Percentiles rank a stretch among this genome's conserved stretches.
These are phyloP conservation scores for Neosalanx taihuensis DNA, from an alignment of 2,797 vertebrate species.

Conservation along the genomic window DNA sequence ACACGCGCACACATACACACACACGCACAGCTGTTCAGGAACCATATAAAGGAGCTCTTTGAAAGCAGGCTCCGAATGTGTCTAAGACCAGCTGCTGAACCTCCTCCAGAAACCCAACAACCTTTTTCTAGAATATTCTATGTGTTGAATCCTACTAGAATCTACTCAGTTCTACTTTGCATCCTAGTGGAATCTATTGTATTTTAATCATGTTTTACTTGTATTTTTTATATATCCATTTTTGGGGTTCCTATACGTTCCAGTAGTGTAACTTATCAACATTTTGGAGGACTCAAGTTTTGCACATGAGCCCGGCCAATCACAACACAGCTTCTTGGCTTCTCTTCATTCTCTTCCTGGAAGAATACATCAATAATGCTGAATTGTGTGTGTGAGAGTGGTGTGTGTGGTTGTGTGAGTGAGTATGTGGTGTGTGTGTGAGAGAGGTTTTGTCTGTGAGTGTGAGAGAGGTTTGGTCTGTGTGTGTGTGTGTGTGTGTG, in stretches of 20 bases:
- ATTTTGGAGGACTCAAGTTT: conserved; percentile 37
- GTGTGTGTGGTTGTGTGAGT: not conserved
- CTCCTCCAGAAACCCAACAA: not conserved
- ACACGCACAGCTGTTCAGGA: too few species aligned
- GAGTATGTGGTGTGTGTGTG: not conserved
- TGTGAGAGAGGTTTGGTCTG: not conserved
- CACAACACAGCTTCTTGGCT: conserved; percentile 40
- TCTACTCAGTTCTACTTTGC: not conserved
- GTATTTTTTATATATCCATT: not conserved
- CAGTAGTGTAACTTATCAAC: conserved; percentile 28
- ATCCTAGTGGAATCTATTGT: not conserved
- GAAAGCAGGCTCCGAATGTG: not conserved
- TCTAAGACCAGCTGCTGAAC: not conserved
- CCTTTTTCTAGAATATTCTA: not conserved
- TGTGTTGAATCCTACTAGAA: not conserved
- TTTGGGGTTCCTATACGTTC: not conserved
- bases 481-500: not conserved
- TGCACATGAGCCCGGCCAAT: conserved; percentile 46
- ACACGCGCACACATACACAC: not conserved
- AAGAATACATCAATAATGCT: conserved; percentile 58
- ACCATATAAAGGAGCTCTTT: not conserved
- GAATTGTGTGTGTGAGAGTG: not conserved
- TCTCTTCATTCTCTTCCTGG: conserved; percentile 39
- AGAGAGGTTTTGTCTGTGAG: not conserved
- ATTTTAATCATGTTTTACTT: too few species aligned